These are phyloP conservation scores for Prinia subflava DNA, from an alignment of 2,113 vertebrate species.

Conservation along the genomic window DNA sequence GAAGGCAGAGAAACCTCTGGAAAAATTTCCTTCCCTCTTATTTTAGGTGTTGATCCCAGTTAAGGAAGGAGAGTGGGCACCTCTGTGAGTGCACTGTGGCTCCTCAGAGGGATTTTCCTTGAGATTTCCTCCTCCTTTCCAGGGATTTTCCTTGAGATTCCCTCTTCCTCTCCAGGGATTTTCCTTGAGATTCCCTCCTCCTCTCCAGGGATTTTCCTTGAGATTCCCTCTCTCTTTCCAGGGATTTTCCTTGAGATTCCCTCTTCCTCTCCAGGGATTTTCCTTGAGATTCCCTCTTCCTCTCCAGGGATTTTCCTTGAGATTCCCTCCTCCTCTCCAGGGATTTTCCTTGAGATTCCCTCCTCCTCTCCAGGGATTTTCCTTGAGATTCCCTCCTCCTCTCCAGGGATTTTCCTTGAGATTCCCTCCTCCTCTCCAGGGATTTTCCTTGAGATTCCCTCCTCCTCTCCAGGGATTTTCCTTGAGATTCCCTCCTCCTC, in stretches of 20 bases:
- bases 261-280: background rate
- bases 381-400: too few species aligned
- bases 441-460: too few species aligned
- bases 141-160: background rate
- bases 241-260: too few species aligned
- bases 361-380: background rate
- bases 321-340: too few species aligned
- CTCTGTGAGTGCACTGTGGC: accelerated
- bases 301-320: background rate
- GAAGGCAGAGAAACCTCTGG: background rate
- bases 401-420: background rate
- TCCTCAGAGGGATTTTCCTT: background rate
- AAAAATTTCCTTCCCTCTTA: background rate
- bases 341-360: background rate
- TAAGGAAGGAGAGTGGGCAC: background rate
- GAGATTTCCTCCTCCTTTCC: background rate
- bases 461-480: background rate
- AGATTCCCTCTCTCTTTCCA: background rate
- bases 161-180: background rate
- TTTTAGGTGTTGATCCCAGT: background rate
- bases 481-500: too few species aligned
- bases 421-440: too few species aligned
- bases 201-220: background rate
- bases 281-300: background rate
- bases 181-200: too few species aligned